Conservation (phyloP, 2,113 vertebrate genomes). For the Nibea albiflora region DNA sequence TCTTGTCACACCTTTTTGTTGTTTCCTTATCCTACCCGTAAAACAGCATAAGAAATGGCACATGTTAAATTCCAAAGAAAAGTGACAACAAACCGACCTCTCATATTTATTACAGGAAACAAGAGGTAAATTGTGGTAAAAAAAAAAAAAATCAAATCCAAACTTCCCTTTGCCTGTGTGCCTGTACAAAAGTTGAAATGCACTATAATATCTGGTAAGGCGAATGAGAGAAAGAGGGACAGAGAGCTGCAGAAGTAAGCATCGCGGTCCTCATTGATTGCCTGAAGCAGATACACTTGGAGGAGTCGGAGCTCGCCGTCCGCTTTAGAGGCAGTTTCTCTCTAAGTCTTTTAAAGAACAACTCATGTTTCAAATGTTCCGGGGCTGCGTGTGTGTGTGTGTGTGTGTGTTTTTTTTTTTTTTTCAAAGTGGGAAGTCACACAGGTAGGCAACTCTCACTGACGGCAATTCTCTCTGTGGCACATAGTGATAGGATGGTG, state of each 20-base stretch:
- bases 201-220: conserved; percentile 70
- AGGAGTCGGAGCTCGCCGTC: conserved; percentile 76
- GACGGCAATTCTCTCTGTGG: conserved; percentile 82
- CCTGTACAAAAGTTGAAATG: conserved; percentile 81
- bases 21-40: conserved; percentile 81
- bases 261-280: conserved; percentile 84
- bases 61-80: conserved; percentile 77
- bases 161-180: conserved; percentile 72
- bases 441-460: conserved; percentile 89
- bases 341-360: conserved; percentile 82
- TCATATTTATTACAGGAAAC: conserved; percentile 78
- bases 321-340: conserved; percentile 81
- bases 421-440: conserved; percentile 86
- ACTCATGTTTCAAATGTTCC: conserved; percentile 83
- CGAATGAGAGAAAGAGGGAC: conserved; percentile 69
- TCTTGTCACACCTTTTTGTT: conserved; percentile 80
- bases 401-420: conserved; percentile 43
- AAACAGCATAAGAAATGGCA: conserved; percentile 79
- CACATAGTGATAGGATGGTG: conserved; percentile 88
- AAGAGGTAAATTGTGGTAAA: conserved; percentile 46
- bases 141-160: conserved; percentile 55
- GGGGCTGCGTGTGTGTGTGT: conserved; percentile 57
- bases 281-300: conserved; percentile 78
- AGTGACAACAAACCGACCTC: conserved; percentile 78
- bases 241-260: conserved; percentile 75